Base-by-base conservation (phyloP, 1,140 invertebrate genomes). In the Cheumatopsyche charites region DNA sequence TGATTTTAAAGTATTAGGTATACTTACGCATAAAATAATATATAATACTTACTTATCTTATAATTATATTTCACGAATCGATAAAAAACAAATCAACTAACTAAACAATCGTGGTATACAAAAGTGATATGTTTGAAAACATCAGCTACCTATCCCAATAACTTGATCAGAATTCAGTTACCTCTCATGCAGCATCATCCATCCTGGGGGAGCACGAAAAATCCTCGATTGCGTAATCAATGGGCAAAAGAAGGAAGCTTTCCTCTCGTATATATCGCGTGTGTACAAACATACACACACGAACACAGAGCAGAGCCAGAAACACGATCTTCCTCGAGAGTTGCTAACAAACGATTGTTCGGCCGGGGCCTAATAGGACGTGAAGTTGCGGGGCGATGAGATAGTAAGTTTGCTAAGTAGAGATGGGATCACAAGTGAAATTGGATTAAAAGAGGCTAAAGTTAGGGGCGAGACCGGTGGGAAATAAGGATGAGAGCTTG, bases 271-370 rank as follows among this genome's bases (percentile, higher is more conserved):
- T 36, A 36, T 9, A 9, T 36, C 3, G 9, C 29, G 29, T 36
- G 29, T 36, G 9, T 36, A 36, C 29, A 36, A 36, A 36, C 29
- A 36, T 9, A 36, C 29, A 36, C 9, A 36, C 9, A 9, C 47
- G n/a, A n/a, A n/a, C n/a, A n/a, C n/a, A n/a, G n/a, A n/a, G n/a
- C n/a, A n/a, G n/a, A n/a, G 6, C 58, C 25, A 42, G 45, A 70
- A 70, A 70, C 68, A 70, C 68, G 68, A 52, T 70, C 55, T 29
- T 70, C 58, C 29, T 36, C 29, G 29, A 36, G 43, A 70, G 68
- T 70, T 70, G 49, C 55, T 70, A 70, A 70, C 68, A 70, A 70
- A 70, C 68, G 68, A 62, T 70, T 70, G 68, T 70, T 70, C 69
- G 69, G 29, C 29, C 29, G 58, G 23, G 41, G 45, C 69, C 61